Conservation (phyloP, 2,113 vertebrate genomes). For the Eurypyga helias region DNA sequence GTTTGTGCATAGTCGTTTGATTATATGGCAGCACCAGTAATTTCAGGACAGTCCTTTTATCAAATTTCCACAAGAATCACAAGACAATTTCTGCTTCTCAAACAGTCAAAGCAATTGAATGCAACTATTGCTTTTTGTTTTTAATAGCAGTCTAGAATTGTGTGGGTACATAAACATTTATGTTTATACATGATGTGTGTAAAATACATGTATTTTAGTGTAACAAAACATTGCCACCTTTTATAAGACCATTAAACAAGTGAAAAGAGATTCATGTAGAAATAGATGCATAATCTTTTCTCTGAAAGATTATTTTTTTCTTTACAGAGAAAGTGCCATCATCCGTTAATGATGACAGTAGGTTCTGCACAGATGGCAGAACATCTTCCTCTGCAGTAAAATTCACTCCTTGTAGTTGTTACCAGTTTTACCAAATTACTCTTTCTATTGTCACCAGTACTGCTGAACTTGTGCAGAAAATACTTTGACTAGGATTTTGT, state of each 20-base stretch:
- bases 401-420: neutral
- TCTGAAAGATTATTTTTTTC: neutral
- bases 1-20: rapidly evolving
- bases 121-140: neutral
- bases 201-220: neutral
- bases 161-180: neutral
- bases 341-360: neutral
- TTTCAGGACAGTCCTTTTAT: neutral
- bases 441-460: neutral
- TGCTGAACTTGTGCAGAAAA: neutral
- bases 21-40: neutral
- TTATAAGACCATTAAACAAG: neutral
- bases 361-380: neutral
- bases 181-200: neutral
- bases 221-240: rapidly evolving
- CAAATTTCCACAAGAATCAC: neutral
- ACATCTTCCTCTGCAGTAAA: neutral
- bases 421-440: neutral
- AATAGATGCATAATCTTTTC: neutral
- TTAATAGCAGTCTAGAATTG: neutral
- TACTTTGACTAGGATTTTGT: neutral
- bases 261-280: neutral
- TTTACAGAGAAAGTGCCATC: neutral
- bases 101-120: too few species aligned
- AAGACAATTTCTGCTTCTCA: neutral